These are phyloP conservation scores for Psylliodes chrysocephalus DNA, from an alignment of 2,888 invertebrate species.

Conservation along the genomic window DNA sequence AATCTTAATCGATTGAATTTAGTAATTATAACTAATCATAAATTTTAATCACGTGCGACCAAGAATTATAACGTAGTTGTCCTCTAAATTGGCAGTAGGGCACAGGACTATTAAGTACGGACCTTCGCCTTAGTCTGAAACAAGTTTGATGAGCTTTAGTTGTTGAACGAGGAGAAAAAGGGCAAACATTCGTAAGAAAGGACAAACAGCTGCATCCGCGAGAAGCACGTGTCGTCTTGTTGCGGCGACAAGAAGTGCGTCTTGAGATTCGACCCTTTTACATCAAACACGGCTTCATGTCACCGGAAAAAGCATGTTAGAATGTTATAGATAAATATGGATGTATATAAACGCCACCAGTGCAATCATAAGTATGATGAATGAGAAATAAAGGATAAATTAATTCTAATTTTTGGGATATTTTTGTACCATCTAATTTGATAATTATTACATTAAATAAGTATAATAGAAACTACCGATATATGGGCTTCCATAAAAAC, in stretches of 20 bases:
- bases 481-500: too few species aligned
- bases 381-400: too few species aligned
- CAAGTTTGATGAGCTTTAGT: conserved; percentile 20
- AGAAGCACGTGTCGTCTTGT: conserved; percentile 48
- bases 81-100: not conserved
- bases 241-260: conserved; percentile 29
- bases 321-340: too few species aligned
- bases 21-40: too few species aligned
- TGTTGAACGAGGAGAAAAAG: conserved; percentile 20
- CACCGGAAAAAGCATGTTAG: conserved; percentile 20
- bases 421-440: too few species aligned
- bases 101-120: not conserved
- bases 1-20: too few species aligned
- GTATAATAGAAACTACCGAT: too few species aligned
- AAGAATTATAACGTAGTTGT: not conserved
- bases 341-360: too few species aligned
- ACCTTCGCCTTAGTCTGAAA: not conserved
- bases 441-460: too few species aligned
- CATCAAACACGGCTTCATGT: conserved; percentile 4
- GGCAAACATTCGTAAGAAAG: conserved; percentile 27
- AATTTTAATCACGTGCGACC: too few species aligned
- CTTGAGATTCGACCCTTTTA: conserved; percentile 27
- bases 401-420: too few species aligned
- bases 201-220: conserved; percentile 52
- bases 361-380: too few species aligned